Conservation (phyloP, 2,888 invertebrate genomes). For the Elysia crispata region DNA sequence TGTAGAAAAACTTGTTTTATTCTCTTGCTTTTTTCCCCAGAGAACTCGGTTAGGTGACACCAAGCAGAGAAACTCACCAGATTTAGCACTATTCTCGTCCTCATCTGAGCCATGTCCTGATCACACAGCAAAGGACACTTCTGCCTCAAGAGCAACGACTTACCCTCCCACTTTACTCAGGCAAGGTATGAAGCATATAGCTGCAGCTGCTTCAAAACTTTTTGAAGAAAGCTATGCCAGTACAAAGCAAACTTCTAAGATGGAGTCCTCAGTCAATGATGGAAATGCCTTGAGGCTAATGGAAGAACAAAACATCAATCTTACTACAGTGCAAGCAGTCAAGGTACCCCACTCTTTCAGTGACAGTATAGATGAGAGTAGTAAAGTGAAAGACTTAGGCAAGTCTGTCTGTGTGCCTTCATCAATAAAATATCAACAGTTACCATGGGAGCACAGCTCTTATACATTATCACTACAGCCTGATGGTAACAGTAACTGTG, state of each 20-base stretch:
- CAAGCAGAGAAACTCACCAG: slow-evolving; percentile 10
- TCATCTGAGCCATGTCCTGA: not conserved
- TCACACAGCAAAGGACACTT: no score
- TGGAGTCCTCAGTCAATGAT: not conserved
- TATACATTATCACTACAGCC: slow-evolving; percentile 12
- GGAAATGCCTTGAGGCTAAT: not conserved
- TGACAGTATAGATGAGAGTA: no score
- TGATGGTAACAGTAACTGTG: not conserved
- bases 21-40: no score
- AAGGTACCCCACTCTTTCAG: no score
- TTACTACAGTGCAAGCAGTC: slow-evolving; percentile 19
- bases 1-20: no score
- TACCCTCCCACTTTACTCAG: not conserved
- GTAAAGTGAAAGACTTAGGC: no score
- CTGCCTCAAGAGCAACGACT: no score
- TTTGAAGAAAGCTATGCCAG: slow-evolving; percentile 46
- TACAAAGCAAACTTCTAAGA: slow-evolving; percentile 5
- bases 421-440: not conserved
- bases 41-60: no score
- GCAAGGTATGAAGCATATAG: slow-evolving; percentile 49
- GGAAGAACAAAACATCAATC: slow-evolving; percentile 3
- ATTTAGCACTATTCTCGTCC: not conserved
- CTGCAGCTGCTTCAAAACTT: slow-evolving; percentile 49
- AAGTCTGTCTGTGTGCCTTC: no score
- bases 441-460: slow-evolving; percentile 43